These are phyloP conservation scores for Agonopterix alstromeriana DNA, from an alignment of 2,888 invertebrate genomes.

Conservation along the genomic window DNA sequence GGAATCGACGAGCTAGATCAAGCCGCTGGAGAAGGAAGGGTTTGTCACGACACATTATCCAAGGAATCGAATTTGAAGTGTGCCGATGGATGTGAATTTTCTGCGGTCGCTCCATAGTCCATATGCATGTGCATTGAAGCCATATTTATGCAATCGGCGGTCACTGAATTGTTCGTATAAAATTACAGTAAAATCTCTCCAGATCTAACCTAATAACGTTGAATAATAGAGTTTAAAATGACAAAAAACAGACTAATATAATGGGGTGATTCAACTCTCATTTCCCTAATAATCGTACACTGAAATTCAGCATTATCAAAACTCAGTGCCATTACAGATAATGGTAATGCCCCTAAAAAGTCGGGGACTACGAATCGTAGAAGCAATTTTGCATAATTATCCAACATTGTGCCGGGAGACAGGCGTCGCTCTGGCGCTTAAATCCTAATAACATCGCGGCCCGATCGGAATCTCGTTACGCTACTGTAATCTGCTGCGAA, in stretches of 20 bases:
- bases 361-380: slow-evolving; percentile 67
- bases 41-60: slow-evolving; percentile 58
- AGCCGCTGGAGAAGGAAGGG: slow-evolving; percentile 44
- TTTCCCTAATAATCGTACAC: slow-evolving; percentile 61
- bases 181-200: slow-evolving; percentile 36
- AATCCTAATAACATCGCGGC: slow-evolving; percentile 68
- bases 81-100: slow-evolving; percentile 55
- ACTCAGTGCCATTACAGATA: slow-evolving; percentile 70
- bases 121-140: slow-evolving; percentile 54
- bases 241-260: slow-evolving; percentile 47
- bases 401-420: slow-evolving; percentile 48
- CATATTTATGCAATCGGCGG: slow-evolving; percentile 64
- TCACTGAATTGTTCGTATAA: slow-evolving; percentile 43
- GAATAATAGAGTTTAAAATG: slow-evolving; percentile 25
- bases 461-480: slow-evolving; percentile 69
- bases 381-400: slow-evolving; percentile 76
- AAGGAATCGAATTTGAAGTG: slow-evolving; percentile 55
- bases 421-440: slow-evolving; percentile 56
- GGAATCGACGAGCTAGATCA: slow-evolving; percentile 29
- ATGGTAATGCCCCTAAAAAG: slow-evolving; percentile 71
- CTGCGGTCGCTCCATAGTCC: slow-evolving; percentile 45
- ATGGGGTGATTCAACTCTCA: slow-evolving; percentile 40
- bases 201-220: slow-evolving; percentile 12
- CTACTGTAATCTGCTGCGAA: slow-evolving; percentile 56
- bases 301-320: slow-evolving; percentile 70